These are phyloP conservation scores for Mormyrops boulengeri DNA, from an alignment of 2,797 vertebrate species.

Conservation along the genomic window DNA sequence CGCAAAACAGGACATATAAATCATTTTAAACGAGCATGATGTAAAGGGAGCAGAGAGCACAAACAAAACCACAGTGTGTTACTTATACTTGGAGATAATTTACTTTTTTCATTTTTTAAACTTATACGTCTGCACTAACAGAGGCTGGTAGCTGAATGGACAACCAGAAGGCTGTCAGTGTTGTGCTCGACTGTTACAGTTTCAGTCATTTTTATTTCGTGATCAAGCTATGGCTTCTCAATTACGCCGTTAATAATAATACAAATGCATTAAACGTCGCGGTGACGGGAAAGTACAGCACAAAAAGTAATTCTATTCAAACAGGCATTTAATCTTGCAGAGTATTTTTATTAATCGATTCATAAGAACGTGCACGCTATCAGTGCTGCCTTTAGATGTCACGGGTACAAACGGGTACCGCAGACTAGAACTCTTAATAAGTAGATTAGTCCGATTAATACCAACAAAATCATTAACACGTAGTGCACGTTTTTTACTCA, in stretches of 20 bases:
- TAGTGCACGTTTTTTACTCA: not conserved
- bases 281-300: not conserved
- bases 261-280: not conserved
- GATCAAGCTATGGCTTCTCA: not conserved
- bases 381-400: not conserved
- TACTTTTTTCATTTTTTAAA: not conserved
- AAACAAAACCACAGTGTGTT: not conserved
- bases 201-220: not conserved
- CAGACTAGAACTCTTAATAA: not conserved
- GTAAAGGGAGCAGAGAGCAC: not conserved
- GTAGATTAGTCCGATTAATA: not conserved
- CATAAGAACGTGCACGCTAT: not conserved
- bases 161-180: not conserved
- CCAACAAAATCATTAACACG: not conserved
- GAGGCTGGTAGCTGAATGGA: not conserved
- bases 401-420: not conserved
- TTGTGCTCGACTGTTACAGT: not conserved
- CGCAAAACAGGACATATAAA: not conserved
- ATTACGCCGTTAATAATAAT: not conserved
- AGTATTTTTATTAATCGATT: not conserved
- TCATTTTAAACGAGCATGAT: constrained; percentile 13
- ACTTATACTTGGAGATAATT: not conserved
- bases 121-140: not conserved
- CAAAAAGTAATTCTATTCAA: not conserved
- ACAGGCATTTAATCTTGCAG: not conserved